phyloP scores from a whole-genome alignment of 2,113 vertebrate species.

The Collichthys lucidus region DNA sequence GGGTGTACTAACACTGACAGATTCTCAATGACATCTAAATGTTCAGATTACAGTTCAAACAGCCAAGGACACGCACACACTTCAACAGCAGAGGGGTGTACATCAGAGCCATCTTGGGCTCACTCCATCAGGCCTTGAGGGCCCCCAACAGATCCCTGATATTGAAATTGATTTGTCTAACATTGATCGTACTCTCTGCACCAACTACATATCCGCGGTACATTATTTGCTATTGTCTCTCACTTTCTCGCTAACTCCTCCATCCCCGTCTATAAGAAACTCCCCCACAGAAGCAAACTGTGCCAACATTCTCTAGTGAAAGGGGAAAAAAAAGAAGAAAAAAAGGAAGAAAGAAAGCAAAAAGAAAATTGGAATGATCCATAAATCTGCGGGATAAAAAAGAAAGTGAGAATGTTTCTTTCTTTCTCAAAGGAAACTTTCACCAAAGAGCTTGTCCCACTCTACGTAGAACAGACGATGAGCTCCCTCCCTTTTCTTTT shows the following conservation, averaged over 20 bases:
- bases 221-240: slow-evolving; percentile 53
- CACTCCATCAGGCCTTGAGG: slow-evolving; percentile 30
- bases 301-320: slow-evolving; percentile 42
- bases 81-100: slow-evolving; percentile 3
- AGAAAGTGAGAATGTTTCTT: slow-evolving; percentile 56
- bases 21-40: slow-evolving; percentile 38
- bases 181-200: slow-evolving; percentile 64
- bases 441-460: slow-evolving; percentile 65
- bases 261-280: not conserved
- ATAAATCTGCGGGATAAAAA: slow-evolving; percentile 58
- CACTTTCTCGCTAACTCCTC: slow-evolving; percentile 14
- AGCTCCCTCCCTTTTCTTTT: slow-evolving; percentile 32
- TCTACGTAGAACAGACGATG: slow-evolving; percentile 58
- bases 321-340: not conserved
- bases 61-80: not conserved
- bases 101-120: slow-evolving; percentile 33
- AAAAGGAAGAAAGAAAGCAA: slow-evolving; percentile 18
- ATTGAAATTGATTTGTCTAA: slow-evolving; percentile 75
- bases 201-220: slow-evolving; percentile 38
- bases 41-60: slow-evolving; percentile 37
- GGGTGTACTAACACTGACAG: slow-evolving; percentile 15
- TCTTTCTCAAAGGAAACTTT: slow-evolving; percentile 68
- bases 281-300: slow-evolving; percentile 19
- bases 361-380: slow-evolving; percentile 53
- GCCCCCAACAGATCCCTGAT: slow-evolving; percentile 58